Evolutionary conservation across 2,113 vertebrate genomes (phyloP).

Genomic region (Ammodytes marinus): DNA sequence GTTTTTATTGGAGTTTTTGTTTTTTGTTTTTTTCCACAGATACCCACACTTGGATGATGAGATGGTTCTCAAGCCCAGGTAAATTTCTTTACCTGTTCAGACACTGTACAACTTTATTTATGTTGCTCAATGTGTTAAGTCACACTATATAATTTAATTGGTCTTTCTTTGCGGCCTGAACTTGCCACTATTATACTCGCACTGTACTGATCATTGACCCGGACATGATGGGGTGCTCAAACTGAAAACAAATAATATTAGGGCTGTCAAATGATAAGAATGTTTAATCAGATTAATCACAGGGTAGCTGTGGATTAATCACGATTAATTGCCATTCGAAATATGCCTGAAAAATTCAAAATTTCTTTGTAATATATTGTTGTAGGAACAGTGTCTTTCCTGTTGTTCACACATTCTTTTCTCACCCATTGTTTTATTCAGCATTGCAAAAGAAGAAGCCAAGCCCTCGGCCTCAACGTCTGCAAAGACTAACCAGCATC

Average conservation of each 20-base stretch:
- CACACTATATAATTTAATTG: background rate
- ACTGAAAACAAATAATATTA: too few relatives aligned
- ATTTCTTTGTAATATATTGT: too few relatives aligned
- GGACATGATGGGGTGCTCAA: background rate
- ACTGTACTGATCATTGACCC: background rate
- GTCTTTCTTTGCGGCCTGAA: background rate
- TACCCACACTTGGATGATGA: constrained; percentile 93
- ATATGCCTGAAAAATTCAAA: too few relatives aligned
- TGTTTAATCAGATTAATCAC: too few relatives aligned
- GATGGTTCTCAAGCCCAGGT: constrained; percentile 60
- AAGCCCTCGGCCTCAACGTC: background rate
- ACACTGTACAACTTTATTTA: background rate
- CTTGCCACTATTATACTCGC: background rate
- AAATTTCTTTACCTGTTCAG: background rate
- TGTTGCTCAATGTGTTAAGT: background rate
- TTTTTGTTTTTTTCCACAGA: constrained; percentile 70
- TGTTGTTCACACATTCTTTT: accelerated
- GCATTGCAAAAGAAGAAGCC: constrained; percentile 17
- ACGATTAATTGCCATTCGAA: too few relatives aligned
- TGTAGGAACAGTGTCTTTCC: background rate
- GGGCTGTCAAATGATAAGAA: too few relatives aligned
- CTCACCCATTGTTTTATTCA: constrained; percentile 10
- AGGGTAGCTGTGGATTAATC: too few relatives aligned
- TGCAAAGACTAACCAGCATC: constrained; percentile 47
- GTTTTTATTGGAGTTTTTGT: background rate